Evolutionary conservation across 2,797 vertebrate genomes (phyloP).

Genomic region (Rallus crepitans): DNA sequence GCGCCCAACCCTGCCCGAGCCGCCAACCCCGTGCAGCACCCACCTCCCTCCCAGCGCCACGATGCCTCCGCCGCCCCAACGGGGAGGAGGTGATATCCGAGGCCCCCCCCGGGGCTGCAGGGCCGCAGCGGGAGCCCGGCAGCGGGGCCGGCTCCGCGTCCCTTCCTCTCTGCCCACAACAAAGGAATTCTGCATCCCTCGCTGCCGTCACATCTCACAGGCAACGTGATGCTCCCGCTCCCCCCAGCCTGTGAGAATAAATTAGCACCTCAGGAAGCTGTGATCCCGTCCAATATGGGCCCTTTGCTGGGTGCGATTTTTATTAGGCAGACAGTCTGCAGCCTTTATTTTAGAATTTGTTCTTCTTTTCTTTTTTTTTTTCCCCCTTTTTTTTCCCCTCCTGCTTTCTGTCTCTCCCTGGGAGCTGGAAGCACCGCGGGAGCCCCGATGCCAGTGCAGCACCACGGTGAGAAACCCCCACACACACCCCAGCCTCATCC

Average conservation of each 20-base stretch:
- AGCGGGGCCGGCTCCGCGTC: background rate
- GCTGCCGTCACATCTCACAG: slow-evolving; percentile 44
- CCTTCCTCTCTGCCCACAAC: slow-evolving; percentile 63
- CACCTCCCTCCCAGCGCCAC: background rate
- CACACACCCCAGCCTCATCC: background rate
- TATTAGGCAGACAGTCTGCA: slow-evolving; percentile 60
- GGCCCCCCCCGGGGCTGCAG: background rate
- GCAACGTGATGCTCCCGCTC: slow-evolving; percentile 40
- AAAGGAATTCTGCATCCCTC: slow-evolving; percentile 56
- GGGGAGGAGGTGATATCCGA: background rate
- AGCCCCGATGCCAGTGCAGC: background rate
- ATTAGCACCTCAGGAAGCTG: slow-evolving; percentile 60
- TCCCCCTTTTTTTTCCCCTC: no score
- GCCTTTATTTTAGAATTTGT: slow-evolving; percentile 24
- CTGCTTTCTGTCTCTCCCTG: background rate
- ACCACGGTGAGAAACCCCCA: accelerated
- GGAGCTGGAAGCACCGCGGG: background rate
- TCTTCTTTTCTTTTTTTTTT: background rate
- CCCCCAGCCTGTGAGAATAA: slow-evolving; percentile 44
- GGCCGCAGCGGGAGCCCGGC: background rate
- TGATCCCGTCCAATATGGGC: slow-evolving; percentile 49
- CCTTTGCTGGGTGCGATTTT: slow-evolving; percentile 40
- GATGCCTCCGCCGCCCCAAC: background rate
- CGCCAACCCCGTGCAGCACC: background rate
- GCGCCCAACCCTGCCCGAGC: background rate